Conservation (phyloP, 23 tunicate species). For the Styela plicata region DNA sequence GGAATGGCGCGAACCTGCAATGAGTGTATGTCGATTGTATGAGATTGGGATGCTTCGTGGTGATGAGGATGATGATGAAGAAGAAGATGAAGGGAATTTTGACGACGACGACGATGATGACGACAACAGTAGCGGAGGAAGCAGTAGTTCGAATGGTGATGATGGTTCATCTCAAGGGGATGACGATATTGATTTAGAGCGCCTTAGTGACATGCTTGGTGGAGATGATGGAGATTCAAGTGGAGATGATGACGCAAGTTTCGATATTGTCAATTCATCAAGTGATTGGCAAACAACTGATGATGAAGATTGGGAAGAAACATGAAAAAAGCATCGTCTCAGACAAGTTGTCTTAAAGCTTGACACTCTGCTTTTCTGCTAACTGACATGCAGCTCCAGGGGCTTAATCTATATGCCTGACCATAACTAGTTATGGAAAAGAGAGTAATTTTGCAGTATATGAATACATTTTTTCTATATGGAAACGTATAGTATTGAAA, state of each 20-base stretch:
- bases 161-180: background rate
- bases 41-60: slow-evolving; percentile 67
- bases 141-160: background rate
- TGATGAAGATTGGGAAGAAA: background rate
- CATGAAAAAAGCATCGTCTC: too few relatives aligned
- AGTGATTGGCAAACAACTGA: background rate
- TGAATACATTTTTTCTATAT: too few relatives aligned
- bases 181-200: background rate
- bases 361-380: too few relatives aligned
- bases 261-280: background rate
- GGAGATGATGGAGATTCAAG: background rate
- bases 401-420: too few relatives aligned
- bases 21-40: slow-evolving; percentile 69
- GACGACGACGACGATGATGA: slow-evolving; percentile 46
- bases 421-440: too few relatives aligned
- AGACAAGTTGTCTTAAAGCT: too few relatives aligned
- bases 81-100: slow-evolving; percentile 28
- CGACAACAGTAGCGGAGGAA: background rate
- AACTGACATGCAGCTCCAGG: too few relatives aligned
- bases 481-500: too few relatives aligned
- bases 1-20: slow-evolving; percentile 30
- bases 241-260: background rate
- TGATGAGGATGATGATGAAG: slow-evolving; percentile 62
- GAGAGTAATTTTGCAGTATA: too few relatives aligned
- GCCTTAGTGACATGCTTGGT: background rate